Percentiles rank a stretch among this genome's conserved stretches.
These are phyloP conservation scores for Neomicropteryx cornuta DNA, from an alignment of 1,140 invertebrate species.

Conservation along the genomic window DNA sequence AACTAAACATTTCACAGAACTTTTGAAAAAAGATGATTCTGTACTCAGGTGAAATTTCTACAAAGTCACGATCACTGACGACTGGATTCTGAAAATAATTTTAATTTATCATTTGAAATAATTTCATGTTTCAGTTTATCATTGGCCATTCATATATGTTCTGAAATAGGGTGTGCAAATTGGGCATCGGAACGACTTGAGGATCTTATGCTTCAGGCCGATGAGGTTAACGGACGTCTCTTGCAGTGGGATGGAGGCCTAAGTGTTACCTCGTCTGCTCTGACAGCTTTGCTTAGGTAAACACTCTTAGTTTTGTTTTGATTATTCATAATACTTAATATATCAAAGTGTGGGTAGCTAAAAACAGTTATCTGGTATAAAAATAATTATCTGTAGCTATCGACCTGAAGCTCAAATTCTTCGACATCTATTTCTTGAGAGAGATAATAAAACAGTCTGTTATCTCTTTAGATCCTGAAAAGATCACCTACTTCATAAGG, in stretches of 20 bases:
- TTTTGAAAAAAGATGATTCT: slow-evolving; percentile 68
- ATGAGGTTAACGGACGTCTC: slow-evolving; percentile 83
- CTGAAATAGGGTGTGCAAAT: slow-evolving; percentile 53
- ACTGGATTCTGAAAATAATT: neutral
- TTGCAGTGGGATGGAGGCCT: slow-evolving; percentile 90
- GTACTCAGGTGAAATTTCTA: slow-evolving; percentile 47
- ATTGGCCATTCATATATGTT: slow-evolving; percentile 78
- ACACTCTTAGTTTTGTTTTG: neutral
- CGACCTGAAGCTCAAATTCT: neutral
- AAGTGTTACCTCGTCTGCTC: slow-evolving; percentile 39
- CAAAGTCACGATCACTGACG: neutral
- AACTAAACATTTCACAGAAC: slow-evolving; percentile 51
- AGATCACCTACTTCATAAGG: no score
- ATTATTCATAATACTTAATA: neutral
- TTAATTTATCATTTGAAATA: neutral
- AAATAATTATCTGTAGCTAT: neutral
- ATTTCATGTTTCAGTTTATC: slow-evolving; percentile 34
- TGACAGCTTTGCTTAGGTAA: slow-evolving; percentile 35
- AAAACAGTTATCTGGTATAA: neutral
- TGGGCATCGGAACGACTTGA: slow-evolving; percentile 72
- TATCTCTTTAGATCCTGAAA: no score
- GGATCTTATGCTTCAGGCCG: slow-evolving; percentile 86
- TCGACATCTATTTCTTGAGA: neutral
- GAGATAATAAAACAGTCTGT: no score
- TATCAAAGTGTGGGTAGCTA: neutral